Percentiles rank a stretch among this genome's conserved stretches.
These are phyloP conservation scores for Drosophila pseudoobscura DNA, from an alignment of 1,140 invertebrate species.

Conservation along the genomic window DNA sequence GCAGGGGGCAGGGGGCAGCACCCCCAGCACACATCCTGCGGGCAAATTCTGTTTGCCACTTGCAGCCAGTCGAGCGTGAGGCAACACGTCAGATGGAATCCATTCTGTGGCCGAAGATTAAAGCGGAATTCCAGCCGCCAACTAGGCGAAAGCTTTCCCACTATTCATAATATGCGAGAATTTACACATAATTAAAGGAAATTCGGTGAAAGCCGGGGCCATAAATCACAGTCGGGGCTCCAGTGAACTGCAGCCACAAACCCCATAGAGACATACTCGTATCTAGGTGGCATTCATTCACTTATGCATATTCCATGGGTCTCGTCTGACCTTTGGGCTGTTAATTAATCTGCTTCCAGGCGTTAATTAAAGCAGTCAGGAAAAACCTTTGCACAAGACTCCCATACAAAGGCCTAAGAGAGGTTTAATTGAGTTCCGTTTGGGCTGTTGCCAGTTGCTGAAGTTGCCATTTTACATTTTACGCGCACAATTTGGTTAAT, in stretches of 20 bases:
- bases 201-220: conserved; percentile 28
- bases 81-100: conserved; percentile 58
- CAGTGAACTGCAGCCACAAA: too few species aligned
- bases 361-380: conserved; percentile 66
- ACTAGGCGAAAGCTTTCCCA: conserved; percentile 41
- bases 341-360: conserved; percentile 34
- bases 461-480: conserved; percentile 53
- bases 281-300: too few species aligned
- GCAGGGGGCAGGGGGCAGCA: too few species aligned
- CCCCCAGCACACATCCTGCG: conserved; percentile 41
- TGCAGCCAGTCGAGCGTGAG: conserved; percentile 54
- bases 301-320: too few species aligned
- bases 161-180: conserved; percentile 51
- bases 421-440: conserved; percentile 80
- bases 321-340: conserved; percentile 2
- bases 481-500: conserved; percentile 76
- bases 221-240: conserved; percentile 47
- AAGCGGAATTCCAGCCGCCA: conserved; percentile 46
- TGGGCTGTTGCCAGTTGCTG: conserved; percentile 32
- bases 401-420: conserved; percentile 57
- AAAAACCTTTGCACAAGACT: conserved; percentile 40
- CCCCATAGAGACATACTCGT: too few species aligned
- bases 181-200: conserved; percentile 65
- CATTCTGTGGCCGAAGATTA: conserved; percentile 57
- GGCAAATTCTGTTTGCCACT: conserved; percentile 44